Base-by-base conservation (phyloP, 2,888 invertebrate genomes). In the Prosopocoilus inquinatus region DNA sequence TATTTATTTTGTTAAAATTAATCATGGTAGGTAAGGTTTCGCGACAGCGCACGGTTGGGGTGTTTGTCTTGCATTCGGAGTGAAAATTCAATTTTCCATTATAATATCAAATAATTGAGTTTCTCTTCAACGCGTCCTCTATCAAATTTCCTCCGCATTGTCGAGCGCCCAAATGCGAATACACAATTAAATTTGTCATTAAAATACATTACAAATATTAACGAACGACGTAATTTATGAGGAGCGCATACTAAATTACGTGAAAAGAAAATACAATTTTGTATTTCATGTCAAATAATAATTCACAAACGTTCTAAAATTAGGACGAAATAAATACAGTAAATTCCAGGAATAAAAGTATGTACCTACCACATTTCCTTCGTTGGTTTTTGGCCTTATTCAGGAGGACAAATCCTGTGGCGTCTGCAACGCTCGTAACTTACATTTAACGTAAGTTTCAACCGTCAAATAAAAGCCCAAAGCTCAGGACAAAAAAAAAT, bases 391-490 rank as follows among this genome's bases (percentile, higher is more conserved):
- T 20, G 5, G 4, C 20, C 20, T 28, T 28, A 28, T 4, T 28
- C 7, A n/a, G n/a, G 5, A 28, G 20, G 20, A 28, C 41, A 41
- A 41, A 11, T 41, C 38, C 41, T 16, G 16, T 41, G 9, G 5
- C 9, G 16, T 13, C 13, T 9, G 15, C 13, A 11, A 3, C 1
- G 44, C 7, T 44, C 45, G 46, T 36, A 39, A 47, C 57, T 66
- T 62, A 66, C 57, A 63, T 64, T 64, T 64, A 64, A 63, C 61
- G 58, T 62, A 64, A 61, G 63, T 60, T 47, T 51, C 49, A 43
- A 55, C 61, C 47, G 62, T 66, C 64, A 64, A 64, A 64, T 60
- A 53, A 59, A 61, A 58, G 59, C 61, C 64, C 44, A 56, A 57
- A 60, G 55, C 56, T 60, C 61, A 65, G 63, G 62, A 62, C 59